Conservation (phyloP, 2,113 vertebrate genomes). For the Cephalopterus ornatus region DNA sequence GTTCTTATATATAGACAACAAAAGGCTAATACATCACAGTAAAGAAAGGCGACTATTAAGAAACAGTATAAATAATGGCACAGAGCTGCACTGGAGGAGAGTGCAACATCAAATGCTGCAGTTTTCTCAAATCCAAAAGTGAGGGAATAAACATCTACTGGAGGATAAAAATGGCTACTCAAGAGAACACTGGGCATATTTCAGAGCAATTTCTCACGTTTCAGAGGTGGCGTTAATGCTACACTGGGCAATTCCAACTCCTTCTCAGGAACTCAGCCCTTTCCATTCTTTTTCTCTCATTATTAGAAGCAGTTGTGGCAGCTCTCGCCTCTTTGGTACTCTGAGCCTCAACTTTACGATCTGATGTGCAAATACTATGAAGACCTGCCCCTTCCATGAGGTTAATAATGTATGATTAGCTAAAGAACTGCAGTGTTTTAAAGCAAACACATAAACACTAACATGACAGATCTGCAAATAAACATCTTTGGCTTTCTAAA, state of each 20-base stretch:
- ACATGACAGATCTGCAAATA: background rate
- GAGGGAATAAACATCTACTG: background rate
- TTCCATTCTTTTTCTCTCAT: constrained; percentile 22
- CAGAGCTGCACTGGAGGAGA: background rate
- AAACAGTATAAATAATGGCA: background rate
- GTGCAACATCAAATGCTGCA: background rate
- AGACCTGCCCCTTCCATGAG: background rate
- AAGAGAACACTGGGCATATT: background rate
- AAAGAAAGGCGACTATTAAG: constrained; percentile 37
- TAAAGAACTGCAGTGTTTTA: constrained; percentile 45
- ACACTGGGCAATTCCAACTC: background rate
- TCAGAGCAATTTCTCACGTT: background rate
- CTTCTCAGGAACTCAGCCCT: background rate
- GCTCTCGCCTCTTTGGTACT: background rate
- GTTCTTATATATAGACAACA: constrained; percentile 8
- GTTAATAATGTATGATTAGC: constrained; percentile 22
- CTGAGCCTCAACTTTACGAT: background rate
- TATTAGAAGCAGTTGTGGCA: constrained; percentile 8
- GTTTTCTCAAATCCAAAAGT: background rate
- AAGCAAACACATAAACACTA: constrained; percentile 30
- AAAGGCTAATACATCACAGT: background rate
- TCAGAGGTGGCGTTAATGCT: background rate
- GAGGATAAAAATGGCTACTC: background rate
- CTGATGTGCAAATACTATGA: background rate
- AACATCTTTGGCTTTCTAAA: background rate